Evolutionary conservation across 2,797 vertebrate genomes (phyloP), one percentile per base, ranked within the genome.

Genomic region (Luscinia megarhynchos): DNA sequence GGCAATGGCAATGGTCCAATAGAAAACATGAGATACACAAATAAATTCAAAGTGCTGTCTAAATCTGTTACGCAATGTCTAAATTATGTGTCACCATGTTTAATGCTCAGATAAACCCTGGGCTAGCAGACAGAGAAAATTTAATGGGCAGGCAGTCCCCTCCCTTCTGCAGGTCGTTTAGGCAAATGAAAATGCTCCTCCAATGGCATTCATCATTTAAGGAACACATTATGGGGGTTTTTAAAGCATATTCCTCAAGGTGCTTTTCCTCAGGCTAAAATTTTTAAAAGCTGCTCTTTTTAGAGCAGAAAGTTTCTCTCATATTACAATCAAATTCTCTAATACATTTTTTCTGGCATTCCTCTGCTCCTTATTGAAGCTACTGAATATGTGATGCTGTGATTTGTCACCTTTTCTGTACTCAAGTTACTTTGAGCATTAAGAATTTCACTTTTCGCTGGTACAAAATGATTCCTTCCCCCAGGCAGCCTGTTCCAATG

Each of bases 161-260:
- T 87, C 40, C 36, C 14, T 84, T 54, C 43, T 4, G 18, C 38
- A 40, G 12, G 16, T 69, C n/a, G 21, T 80, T 83, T 51, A 40
- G 30, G 23, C 30, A 75, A 64, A 74, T 30, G 6, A 69, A 70
- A 93, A 76, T 19, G 11, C 3, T 68, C 10, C 48, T 67, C 27
- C 66, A 22, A 7, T 54, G 63, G 34, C 34, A 69, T 61, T 87
- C 41, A 58, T 62, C 17, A 70, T 70, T 80, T 83, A 51, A 83
- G 67, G 40, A 43, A 9, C n/a, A 43, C 11, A 7, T n/a, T 15
- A 5, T 16, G n/a, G 2, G 1, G 50, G 27, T 1, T 61, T 6
- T 10, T 63, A 58, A 10, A 79, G 29, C 20, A 12, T 76, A 50
- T 78, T 46, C 29, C 69, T 85, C 43, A 59, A 38, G 57, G 41